These are phyloP conservation scores for Semicossyphus pulcher DNA, from an alignment of 2,113 vertebrate species.

Conservation along the genomic window DNA sequence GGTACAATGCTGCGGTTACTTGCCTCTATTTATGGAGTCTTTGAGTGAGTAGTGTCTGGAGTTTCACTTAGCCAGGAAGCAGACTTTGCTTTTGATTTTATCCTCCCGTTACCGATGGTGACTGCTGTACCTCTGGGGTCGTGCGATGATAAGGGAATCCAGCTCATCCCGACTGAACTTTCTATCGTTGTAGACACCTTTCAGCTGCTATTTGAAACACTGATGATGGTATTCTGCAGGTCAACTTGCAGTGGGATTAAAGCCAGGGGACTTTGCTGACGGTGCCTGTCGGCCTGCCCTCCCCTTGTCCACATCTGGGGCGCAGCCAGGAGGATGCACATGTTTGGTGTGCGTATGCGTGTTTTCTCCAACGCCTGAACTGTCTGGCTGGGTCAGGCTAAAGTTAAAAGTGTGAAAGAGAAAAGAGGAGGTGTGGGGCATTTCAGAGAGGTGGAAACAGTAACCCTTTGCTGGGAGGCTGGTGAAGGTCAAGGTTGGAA, in stretches of 20 bases:
- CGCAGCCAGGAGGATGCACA: constrained; percentile 19
- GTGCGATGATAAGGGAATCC: constrained; percentile 1
- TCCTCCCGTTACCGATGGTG: neutral
- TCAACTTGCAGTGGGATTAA: constrained; percentile 52
- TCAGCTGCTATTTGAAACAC: constrained; percentile 38
- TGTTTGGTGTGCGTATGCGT: constrained; percentile 15
- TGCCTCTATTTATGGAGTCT: constrained; percentile 5
- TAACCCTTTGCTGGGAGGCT: constrained; percentile 24
- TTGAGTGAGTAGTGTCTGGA: constrained; percentile 13
- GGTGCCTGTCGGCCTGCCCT: constrained; percentile 29
- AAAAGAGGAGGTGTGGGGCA: constrained; percentile 28
- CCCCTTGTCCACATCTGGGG: constrained; percentile 51
- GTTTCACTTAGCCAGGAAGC: neutral
- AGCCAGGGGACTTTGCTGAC: constrained; percentile 63
- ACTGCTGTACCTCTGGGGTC: neutral
- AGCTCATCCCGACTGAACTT: constrained; percentile 2
- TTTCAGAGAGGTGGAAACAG: constrained; percentile 38
- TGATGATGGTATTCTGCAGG: constrained; percentile 38
- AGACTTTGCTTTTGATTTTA: constrained; percentile 21
- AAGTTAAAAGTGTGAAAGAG: constrained; percentile 58
- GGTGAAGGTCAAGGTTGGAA: constrained; percentile 47
- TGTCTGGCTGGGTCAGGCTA: constrained; percentile 53
- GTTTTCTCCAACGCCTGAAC: constrained; percentile 34
- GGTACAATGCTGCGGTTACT: constrained; percentile 7
- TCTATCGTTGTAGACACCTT: constrained; percentile 12